Evolutionary conservation across 2,113 vertebrate genomes (phyloP).

Genomic region (Jaculus jaculus): DNA sequence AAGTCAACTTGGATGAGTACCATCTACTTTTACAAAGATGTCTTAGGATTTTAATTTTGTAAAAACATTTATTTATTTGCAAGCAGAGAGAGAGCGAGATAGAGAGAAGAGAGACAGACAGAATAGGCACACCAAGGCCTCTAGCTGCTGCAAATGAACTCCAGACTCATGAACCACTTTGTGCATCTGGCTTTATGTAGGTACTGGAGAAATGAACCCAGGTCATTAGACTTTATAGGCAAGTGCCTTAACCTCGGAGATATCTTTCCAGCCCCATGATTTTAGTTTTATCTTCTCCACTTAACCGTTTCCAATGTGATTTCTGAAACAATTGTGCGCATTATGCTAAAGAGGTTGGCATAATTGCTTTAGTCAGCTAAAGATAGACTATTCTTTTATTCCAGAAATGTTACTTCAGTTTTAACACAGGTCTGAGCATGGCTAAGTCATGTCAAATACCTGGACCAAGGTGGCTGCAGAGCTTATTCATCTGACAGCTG

Average conservation of each 20-base stretch:
- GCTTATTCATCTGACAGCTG: background rate
- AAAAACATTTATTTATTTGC: too few species aligned
- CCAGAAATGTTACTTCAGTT: background rate
- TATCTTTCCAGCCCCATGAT: too few species aligned
- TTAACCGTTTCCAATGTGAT: constrained; percentile 53
- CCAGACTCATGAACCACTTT: too few species aligned
- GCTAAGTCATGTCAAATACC: background rate
- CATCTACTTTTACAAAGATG: constrained; percentile 52
- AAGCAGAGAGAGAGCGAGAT: too few species aligned
- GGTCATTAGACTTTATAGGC: too few species aligned
- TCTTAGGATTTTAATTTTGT: background rate
- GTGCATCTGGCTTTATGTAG: too few species aligned
- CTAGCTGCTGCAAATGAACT: too few species aligned
- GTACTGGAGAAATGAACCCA: too few species aligned
- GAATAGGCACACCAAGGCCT: too few species aligned
- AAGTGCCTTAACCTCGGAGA: too few species aligned
- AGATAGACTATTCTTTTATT: constrained; percentile 5
- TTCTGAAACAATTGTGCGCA: background rate
- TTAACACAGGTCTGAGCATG: background rate
- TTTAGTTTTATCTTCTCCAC: constrained; percentile 45
- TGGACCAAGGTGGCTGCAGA: background rate
- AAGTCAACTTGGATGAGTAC: constrained; percentile 66
- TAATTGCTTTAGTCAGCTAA: background rate
- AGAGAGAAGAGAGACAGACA: too few species aligned
- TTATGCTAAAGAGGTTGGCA: background rate